These are phyloP conservation scores for Aleiodes sp. DNA, from an alignment of 1,140 invertebrate genomes.

Conservation along the genomic window DNA sequence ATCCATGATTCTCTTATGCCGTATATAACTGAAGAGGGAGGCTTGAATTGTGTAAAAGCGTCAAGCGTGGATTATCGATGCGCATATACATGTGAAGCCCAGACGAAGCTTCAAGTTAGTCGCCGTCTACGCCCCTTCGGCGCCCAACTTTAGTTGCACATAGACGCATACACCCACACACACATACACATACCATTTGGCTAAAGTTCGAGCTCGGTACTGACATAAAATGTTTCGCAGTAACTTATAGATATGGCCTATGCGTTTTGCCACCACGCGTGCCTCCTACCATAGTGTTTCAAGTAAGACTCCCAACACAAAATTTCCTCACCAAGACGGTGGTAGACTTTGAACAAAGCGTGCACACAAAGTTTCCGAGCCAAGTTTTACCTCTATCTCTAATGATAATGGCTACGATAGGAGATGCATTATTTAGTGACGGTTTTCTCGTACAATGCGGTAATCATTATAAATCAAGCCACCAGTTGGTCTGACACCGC, in stretches of 20 bases:
- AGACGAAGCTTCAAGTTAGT: neutral
- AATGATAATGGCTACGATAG: conserved; percentile 40
- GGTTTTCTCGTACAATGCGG: conserved; percentile 46
- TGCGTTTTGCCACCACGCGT: neutral
- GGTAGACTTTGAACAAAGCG: neutral
- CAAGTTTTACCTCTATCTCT: conserved; percentile 28
- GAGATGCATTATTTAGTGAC: conserved; percentile 55
- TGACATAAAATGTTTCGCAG: conserved; percentile 6
- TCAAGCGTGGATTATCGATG: conserved; percentile 18
- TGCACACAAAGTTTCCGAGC: conserved; percentile 11
- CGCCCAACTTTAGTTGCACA: neutral
- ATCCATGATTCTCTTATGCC: neutral
- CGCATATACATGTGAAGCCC: neutral
- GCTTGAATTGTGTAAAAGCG: conserved; percentile 10
- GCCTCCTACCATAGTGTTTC: neutral
- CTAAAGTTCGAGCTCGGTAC: neutral
- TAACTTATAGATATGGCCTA: neutral
- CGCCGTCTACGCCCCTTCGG: conserved; percentile 7
- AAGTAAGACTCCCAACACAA: neutral
- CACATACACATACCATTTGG: neutral
- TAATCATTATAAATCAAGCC: conserved; percentile 59
- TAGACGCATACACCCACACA: neutral
- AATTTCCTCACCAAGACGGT: neutral
- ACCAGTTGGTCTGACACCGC: conserved; percentile 12
- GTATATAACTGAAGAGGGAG: neutral